These are phyloP conservation scores for Pecten maximus DNA, from an alignment of 2,888 invertebrate genomes.

Conservation along the genomic window DNA sequence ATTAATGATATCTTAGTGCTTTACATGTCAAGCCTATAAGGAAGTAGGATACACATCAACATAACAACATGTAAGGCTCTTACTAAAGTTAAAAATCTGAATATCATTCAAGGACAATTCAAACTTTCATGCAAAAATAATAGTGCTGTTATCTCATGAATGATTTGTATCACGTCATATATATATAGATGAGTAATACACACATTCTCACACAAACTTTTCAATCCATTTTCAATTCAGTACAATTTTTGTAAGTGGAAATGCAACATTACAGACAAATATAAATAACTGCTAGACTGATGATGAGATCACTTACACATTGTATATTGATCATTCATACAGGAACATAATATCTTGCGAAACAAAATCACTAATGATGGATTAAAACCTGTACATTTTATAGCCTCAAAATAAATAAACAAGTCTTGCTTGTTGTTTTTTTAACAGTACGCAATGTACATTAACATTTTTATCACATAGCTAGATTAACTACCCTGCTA, in stretches of 20 bases:
- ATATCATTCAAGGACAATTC: neutral
- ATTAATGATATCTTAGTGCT: too few species aligned
- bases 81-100: neutral
- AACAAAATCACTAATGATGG: neutral
- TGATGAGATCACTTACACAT: too few species aligned
- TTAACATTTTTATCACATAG: too few species aligned
- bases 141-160: neutral
- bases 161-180: neutral
- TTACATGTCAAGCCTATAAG: neutral
- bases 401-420: neutral
- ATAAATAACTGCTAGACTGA: too few species aligned
- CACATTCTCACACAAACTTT: constrained; percentile 12
- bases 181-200: neutral
- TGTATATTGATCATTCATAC: neutral
- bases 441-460: neutral
- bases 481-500: too few species aligned
- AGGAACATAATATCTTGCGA: neutral
- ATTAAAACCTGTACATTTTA: neutral
- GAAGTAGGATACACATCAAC: neutral
- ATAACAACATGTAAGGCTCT: neutral
- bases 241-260: neutral
- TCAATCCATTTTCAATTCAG: neutral
- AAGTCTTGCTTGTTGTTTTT: constrained; percentile 10
- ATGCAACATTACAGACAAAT: too few species aligned
- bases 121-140: neutral